phyloP scores from a whole-genome alignment of 2,888 invertebrate species.

The Hypselothyrea guttata region DNA sequence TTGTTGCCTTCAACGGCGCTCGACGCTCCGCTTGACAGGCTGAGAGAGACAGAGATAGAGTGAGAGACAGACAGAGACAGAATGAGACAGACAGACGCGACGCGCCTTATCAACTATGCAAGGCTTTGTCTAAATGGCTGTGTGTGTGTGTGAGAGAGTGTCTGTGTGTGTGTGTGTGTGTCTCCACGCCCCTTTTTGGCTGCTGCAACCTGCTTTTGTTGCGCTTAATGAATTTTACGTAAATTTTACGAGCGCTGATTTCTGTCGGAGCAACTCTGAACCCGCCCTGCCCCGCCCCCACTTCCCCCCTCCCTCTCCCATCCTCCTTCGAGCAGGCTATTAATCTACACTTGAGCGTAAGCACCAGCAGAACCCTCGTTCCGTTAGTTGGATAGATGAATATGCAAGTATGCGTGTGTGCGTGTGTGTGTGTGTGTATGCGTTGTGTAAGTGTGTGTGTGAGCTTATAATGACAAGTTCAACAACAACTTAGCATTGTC shows the following conservation, averaged over 20 bases:
- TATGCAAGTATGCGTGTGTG: conserved; percentile 3
- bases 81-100: conserved; percentile 28
- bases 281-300: not conserved
- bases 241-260: conserved; percentile 76
- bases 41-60: too few relatives aligned
- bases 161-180: conserved; percentile 5
- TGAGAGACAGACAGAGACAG: too few relatives aligned
- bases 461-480: conserved; percentile 72
- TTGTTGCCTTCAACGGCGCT: conserved; percentile 59
- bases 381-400: conserved; percentile 34
- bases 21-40: conserved; percentile 60
- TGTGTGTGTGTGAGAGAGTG: conserved; percentile 15
- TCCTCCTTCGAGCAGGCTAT: conserved; percentile 56
- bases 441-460: conserved; percentile 42
- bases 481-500: conserved; percentile 76
- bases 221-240: conserved; percentile 78
- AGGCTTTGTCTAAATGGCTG: conserved; percentile 72
- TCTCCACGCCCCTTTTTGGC: conserved; percentile 25
- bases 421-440: conserved; percentile 30
- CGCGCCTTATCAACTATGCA: conserved; percentile 74
- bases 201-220: conserved; percentile 69
- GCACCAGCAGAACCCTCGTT: conserved; percentile 47
- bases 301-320: not conserved
- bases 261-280: conserved; percentile 52
- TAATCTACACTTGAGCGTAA: conserved; percentile 67